These are phyloP conservation scores for Drosophila parabipectinata DNA, from an alignment of 1,140 invertebrate species.

Conservation along the genomic window DNA sequence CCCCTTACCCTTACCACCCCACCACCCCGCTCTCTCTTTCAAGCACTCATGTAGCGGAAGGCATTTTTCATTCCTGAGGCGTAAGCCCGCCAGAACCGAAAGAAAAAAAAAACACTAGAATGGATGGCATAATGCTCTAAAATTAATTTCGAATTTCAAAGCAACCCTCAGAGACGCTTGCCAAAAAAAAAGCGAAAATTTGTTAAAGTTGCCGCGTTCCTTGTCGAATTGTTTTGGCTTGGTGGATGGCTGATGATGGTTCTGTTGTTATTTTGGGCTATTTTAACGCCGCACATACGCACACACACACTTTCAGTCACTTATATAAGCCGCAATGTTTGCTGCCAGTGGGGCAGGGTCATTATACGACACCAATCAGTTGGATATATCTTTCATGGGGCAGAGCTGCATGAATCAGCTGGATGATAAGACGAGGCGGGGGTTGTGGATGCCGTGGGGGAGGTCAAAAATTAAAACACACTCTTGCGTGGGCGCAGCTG, in stretches of 20 bases:
- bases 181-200: constrained; percentile 66
- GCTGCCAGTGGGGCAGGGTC: constrained; percentile 74
- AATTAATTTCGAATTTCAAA: constrained; percentile 80
- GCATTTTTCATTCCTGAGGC: constrained; percentile 51
- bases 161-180: constrained; percentile 54
- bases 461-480: constrained; percentile 66
- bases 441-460: constrained; percentile 55
- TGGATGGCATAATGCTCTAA: constrained; percentile 80
- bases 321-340: constrained; percentile 63
- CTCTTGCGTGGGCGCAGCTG: constrained; percentile 54
- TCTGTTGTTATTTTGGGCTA: constrained; percentile 46
- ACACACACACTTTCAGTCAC: constrained; percentile 44
- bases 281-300: constrained; percentile 60
- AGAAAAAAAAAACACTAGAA: constrained; percentile 30
- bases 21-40: constrained; percentile 10
- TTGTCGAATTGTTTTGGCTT: constrained; percentile 50
- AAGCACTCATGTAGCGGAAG: constrained; percentile 31
- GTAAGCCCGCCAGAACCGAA: constrained; percentile 60
- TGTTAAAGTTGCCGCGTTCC: constrained; percentile 57
- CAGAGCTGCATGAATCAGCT: constrained; percentile 66
- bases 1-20: too few relatives aligned
- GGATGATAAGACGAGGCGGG: constrained; percentile 15
- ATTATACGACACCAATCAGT: constrained; percentile 67
- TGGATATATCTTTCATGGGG: constrained; percentile 25
- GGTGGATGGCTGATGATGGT: constrained; percentile 18